phyloP scores from a whole-genome alignment of 2,113 vertebrate species.

The Gnathonemus echidnorhynchus region DNA sequence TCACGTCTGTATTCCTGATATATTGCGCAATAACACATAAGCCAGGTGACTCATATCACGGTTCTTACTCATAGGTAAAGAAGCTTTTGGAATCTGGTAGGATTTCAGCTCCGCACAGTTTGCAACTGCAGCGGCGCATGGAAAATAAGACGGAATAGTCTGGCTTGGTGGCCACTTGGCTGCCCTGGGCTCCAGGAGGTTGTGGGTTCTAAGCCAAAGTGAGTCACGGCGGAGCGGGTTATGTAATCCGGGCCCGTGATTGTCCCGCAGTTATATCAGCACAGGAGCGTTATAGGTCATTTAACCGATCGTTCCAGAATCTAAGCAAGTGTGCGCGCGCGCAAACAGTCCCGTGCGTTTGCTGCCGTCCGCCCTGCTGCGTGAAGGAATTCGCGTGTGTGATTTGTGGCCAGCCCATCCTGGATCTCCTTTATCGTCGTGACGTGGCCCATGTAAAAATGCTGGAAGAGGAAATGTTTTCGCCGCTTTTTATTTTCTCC shows the following conservation, averaged over 20 bases:
- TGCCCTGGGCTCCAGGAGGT: neutral
- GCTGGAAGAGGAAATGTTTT: conserved; percentile 27
- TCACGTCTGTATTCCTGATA: neutral
- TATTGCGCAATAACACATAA: neutral
- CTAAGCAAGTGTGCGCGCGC: neutral
- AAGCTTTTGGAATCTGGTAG: neutral
- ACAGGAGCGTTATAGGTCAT: neutral
- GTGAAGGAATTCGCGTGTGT: neutral
- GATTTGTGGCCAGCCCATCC: neutral
- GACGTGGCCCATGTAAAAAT: conserved; percentile 2
- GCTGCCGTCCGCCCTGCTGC: neutral
- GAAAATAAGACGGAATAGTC: neutral
- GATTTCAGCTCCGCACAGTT: neutral
- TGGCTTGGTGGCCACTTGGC: neutral
- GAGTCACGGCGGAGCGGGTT: neutral
- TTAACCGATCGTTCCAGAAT: neutral
- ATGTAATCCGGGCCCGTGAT: neutral
- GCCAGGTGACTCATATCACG: neutral
- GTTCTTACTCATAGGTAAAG: neutral
- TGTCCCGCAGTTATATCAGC: neutral
- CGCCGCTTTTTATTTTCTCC: conserved; percentile 13
- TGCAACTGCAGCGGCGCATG: neutral
- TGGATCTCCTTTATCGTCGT: neutral
- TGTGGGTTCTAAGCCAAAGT: conserved; percentile 6
- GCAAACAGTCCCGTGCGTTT: neutral